A percentile compares a stretch with the other conserved stretches of the same genome.
Conservation (phyloP, 2,113 vertebrate species). For the Nesoenas mayeri region DNA sequence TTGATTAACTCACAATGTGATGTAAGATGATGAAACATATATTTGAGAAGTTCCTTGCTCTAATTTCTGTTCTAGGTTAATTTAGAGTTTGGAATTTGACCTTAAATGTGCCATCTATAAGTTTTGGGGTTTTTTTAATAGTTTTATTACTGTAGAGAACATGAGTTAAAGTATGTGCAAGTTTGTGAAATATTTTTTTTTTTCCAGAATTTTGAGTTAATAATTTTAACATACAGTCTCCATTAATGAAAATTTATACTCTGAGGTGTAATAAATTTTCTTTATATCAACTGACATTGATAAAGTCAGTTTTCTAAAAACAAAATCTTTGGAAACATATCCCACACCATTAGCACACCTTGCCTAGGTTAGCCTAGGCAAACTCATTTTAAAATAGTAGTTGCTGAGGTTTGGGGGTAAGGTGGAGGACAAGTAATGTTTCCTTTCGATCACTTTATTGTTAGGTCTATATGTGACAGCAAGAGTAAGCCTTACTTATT, state of each 20-base stretch:
- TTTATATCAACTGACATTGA: background rate
- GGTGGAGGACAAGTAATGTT: background rate
- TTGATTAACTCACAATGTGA: background rate
- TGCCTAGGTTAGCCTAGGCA: background rate
- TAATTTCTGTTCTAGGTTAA: background rate
- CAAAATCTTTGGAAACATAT: background rate
- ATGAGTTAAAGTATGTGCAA: background rate
- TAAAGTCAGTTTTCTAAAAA: background rate
- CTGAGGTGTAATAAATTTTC: background rate
- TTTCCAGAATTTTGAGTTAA: background rate
- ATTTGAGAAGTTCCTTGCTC: background rate
- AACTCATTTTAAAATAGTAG: background rate
- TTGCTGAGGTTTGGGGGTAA: background rate
- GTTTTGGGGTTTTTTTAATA: no score
- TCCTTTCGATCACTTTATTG: background rate
- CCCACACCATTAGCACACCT: rapidly evolving
- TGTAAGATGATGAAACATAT: background rate
- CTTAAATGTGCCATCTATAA: background rate
- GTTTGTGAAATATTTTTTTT: background rate
- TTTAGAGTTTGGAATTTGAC: background rate
- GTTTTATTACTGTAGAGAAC: background rate
- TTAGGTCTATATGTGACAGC: background rate
- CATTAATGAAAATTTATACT: background rate
- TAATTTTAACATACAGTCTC: background rate
- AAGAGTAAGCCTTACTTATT: background rate